Base-by-base conservation (phyloP, 1,140 invertebrate genomes). In the Latrodectus geometricus region DNA sequence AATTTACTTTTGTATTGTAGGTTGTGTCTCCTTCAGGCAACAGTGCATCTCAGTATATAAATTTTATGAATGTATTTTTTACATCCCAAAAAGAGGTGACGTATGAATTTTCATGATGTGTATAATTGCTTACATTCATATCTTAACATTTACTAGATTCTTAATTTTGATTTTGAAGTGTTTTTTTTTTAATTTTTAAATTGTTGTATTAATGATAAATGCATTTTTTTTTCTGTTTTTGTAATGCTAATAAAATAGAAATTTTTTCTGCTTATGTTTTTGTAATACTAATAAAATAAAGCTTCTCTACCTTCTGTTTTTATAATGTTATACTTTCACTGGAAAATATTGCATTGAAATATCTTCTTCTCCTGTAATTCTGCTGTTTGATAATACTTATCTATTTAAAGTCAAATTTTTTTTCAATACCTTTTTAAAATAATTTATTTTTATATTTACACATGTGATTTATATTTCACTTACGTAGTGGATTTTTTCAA, bases 11-110 rank as follows among this genome's bases (percentile, higher is more conserved):
- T 69, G n/a, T 69, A 88, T 95, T 98, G 80, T 90, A 98, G 81
- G 94, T 97, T 8, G 92, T 99, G 0, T 97, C 97, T 5, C 96
- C 96, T 4, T 97, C 96, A 90, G 94, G 95, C 49, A 97, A 98
- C 90, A 96, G 95, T 23, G 95, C 97, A 0, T 95, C 95, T 0
- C 98, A 99, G 89, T 99, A 99, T 90, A 98, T 99, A 94, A 98
- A 97, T 91, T 98, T 98, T 89, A 99, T 99, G 97, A 99, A 99
- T 92, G 95, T 96, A 23, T 98, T 99, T 90, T 99, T 99, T 89
- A 97, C 97, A 49, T 96, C 98, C 65, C 97, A 96, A 89, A 96
- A 95, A 92, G 93, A 94, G 92, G 94, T 95, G 90, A 89, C 35
- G 73, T 82, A 9, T 17, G 4, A 48, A 48, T 17, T 76, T 54